These are phyloP conservation scores for Meganola albula DNA, from an alignment of 2,888 invertebrate genomes.

Conservation along the genomic window DNA sequence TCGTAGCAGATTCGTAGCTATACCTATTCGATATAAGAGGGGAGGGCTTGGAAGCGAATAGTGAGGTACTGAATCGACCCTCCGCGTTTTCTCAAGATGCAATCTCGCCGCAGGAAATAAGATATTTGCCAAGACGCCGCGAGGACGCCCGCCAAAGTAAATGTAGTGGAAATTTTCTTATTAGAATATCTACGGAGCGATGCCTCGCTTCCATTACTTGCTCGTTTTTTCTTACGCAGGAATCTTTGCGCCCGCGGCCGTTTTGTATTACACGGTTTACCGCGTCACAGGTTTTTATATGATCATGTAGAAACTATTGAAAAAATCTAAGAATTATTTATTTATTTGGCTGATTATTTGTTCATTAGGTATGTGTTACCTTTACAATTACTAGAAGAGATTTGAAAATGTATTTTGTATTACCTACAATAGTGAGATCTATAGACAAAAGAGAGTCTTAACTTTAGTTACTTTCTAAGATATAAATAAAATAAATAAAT, in stretches of 20 bases:
- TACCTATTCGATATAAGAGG: slow-evolving; percentile 24
- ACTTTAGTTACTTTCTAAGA: no score
- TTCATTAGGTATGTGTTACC: no score
- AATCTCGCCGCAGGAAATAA: slow-evolving; percentile 79
- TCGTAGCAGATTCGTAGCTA: slow-evolving; percentile 14
- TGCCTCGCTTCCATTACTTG: slow-evolving; percentile 65
- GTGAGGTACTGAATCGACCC: slow-evolving; percentile 67
- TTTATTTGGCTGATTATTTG: no score
- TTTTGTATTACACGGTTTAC: slow-evolving; percentile 52
- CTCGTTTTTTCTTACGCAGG: slow-evolving; percentile 67
- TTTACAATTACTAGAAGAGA: no score
- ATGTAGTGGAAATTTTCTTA: slow-evolving; percentile 80
- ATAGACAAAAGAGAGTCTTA: no score
- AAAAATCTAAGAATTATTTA: no score
- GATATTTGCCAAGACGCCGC: slow-evolving; percentile 79
- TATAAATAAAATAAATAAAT: no score
- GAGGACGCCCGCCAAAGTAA: slow-evolving; percentile 74
- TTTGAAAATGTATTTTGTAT: no score
- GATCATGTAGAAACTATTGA: no score
- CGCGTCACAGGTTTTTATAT: slow-evolving; percentile 37
- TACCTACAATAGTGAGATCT: no score
- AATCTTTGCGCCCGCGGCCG: slow-evolving; percentile 52
- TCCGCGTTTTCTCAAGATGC: slow-evolving; percentile 78
- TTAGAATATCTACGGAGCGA: slow-evolving; percentile 77
- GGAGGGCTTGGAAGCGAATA: slow-evolving; percentile 63